phyloP scores from a whole-genome alignment of 35 echinoderm and acorn worm species.

The Apostichopus japonicus region DNA sequence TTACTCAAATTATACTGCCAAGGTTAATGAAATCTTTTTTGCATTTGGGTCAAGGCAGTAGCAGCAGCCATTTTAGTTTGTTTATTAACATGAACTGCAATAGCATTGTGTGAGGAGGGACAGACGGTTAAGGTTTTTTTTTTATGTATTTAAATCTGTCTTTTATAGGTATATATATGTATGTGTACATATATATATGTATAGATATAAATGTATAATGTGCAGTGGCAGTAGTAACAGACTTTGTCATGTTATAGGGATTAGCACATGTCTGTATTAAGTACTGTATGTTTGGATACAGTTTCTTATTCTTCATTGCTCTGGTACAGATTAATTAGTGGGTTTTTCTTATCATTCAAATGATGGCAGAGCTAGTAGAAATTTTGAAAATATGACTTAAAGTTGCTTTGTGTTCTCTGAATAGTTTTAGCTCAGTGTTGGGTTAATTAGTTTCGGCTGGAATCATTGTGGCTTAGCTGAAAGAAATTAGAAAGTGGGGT shows the following conservation, averaged over 20 bases:
- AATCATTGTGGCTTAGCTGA: not conserved
- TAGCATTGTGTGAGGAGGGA: not conserved
- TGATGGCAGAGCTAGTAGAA: no score
- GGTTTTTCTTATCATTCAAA: no score
- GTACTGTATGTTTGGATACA: not conserved
- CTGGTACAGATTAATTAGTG: no score
- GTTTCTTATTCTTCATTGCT: not conserved
- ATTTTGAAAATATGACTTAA: not conserved
- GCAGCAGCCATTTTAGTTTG: not conserved
- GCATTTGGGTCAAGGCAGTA: conserved; percentile 2
- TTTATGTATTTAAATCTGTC: no score
- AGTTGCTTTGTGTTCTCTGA: not conserved
- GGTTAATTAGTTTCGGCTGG: not conserved
- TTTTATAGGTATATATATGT: no score
- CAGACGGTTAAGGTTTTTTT: no score
- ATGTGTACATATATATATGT: no score
- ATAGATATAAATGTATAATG: no score
- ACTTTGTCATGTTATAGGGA: no score
- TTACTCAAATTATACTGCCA: not conserved
- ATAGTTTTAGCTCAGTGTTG: not conserved
- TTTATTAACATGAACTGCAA: conserved; percentile 1
- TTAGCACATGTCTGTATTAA: not conserved
- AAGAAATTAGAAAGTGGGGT: no score
- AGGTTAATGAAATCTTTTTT: not conserved
- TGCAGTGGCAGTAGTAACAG: no score